Percentiles rank a stretch among this genome's conserved stretches.
phyloP scores from a whole-genome alignment of 2,113 vertebrate genomes.

The Tauraco erythrolophus region DNA sequence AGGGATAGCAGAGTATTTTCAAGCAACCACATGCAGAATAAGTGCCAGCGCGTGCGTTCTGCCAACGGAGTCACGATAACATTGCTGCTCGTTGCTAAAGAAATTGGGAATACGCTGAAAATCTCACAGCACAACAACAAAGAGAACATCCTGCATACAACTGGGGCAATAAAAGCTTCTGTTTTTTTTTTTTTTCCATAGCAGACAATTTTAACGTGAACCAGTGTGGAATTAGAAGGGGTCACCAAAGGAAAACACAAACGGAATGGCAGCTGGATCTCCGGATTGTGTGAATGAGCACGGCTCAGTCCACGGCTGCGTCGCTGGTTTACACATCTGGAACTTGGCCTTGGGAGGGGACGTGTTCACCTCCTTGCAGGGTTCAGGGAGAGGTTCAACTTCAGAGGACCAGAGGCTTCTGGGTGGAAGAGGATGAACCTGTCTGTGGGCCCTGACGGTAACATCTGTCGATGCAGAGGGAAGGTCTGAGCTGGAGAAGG shows the following conservation, averaged over 20 bases:
- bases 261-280: neutral
- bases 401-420: neutral
- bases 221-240: neutral
- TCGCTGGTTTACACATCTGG: neutral
- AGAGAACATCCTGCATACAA: neutral
- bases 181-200: neutral
- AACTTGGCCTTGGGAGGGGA: neutral
- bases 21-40: neutral
- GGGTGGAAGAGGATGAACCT: neutral
- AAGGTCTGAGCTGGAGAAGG: neutral
- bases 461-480: no score
- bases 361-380: accelerated
- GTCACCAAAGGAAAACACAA: neutral
- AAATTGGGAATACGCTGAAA: neutral
- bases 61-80: neutral
- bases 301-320: accelerated
- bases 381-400: neutral
- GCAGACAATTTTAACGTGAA: neutral
- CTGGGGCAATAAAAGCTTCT: neutral
- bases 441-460: neutral
- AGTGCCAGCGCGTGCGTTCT: neutral
- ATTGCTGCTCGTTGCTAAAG: neutral
- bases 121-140: neutral
- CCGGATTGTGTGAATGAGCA: neutral
- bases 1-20: neutral